These are phyloP conservation scores for Centroberyx gerrardi DNA, from an alignment of 2,797 vertebrate genomes.

Conservation along the genomic window DNA sequence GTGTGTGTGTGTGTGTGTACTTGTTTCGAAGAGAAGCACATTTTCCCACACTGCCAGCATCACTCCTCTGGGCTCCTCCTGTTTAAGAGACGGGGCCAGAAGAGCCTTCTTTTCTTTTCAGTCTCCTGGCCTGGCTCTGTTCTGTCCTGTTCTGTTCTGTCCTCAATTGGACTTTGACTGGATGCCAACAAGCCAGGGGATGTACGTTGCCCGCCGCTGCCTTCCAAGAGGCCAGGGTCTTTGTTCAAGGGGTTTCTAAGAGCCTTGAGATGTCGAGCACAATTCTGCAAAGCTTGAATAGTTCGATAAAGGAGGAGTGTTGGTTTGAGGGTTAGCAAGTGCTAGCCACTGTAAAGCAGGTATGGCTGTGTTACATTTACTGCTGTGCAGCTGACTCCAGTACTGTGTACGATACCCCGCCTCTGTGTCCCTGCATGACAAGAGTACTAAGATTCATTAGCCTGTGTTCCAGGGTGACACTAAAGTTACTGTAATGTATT, in stretches of 20 bases:
- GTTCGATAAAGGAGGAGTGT: conserved; percentile 53
- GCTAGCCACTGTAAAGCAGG: conserved; percentile 41
- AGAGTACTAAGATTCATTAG: not conserved
- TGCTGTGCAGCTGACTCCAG: not conserved
- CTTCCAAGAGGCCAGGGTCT: conserved; percentile 82
- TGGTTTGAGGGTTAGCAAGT: conserved; percentile 61
- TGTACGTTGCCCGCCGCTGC: conserved; percentile 81
- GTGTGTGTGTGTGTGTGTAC: conserved; percentile 53
- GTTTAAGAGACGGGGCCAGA: conserved; percentile 77
- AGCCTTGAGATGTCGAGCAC: conserved; percentile 80
- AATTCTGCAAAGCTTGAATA: conserved; percentile 74
- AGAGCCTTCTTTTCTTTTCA: conserved; percentile 80
- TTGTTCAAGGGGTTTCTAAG: conserved; percentile 72
- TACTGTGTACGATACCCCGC: conserved; percentile 4
- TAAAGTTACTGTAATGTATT: not conserved
- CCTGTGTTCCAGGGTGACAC: not conserved
- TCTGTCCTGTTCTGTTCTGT: conserved; percentile 80
- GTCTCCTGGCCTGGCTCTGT: conserved; percentile 77
- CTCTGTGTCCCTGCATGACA: not conserved
- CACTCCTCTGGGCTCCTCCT: conserved; percentile 83
- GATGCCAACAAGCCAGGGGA: conserved; percentile 83
- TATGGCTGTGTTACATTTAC: conserved; percentile 5
- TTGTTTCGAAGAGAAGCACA: conserved; percentile 77
- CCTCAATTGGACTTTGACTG: conserved; percentile 88
- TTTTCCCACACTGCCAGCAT: conserved; percentile 90